These are phyloP conservation scores for Brienomyrus brachyistius DNA, from an alignment of 2,113 vertebrate genomes.

Conservation along the genomic window DNA sequence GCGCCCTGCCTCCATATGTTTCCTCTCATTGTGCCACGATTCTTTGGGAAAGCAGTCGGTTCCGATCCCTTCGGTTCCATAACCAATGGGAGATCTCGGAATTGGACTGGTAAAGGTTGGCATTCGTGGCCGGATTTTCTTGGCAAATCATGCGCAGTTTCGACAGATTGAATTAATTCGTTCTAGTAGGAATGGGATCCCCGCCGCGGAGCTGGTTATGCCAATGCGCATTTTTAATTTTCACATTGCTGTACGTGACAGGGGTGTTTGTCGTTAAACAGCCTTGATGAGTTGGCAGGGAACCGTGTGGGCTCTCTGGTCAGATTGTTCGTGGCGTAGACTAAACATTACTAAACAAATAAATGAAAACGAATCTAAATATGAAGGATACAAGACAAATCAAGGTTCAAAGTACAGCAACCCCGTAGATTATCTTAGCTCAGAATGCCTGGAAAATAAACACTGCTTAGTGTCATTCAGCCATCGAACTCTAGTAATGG, in stretches of 20 bases:
- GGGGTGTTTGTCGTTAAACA: background rate
- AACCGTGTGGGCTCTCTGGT: background rate
- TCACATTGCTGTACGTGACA: background rate
- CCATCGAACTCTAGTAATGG: background rate
- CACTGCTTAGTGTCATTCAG: background rate
- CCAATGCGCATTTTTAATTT: background rate
- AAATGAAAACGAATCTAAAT: background rate
- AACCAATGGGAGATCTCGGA: background rate
- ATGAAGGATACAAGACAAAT: slow-evolving; percentile 10
- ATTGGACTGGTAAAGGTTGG: background rate
- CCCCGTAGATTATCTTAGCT: background rate
- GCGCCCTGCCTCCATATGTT: background rate
- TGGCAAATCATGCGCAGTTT: background rate
- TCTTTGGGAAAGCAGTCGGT: background rate
- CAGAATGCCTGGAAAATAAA: background rate
- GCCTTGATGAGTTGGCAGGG: background rate
- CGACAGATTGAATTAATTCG: background rate
- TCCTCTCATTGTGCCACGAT: slow-evolving; percentile 6
- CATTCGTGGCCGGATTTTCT: background rate
- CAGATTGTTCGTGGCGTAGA: background rate
- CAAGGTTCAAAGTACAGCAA: slow-evolving; percentile 4
- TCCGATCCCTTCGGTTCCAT: background rate
- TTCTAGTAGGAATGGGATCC: background rate
- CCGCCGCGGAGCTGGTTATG: background rate
- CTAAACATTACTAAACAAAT: slow-evolving; percentile 12